Evolutionary conservation across 2,113 vertebrate genomes (phyloP).

Genomic region (Anser brachyrhynchus): DNA sequence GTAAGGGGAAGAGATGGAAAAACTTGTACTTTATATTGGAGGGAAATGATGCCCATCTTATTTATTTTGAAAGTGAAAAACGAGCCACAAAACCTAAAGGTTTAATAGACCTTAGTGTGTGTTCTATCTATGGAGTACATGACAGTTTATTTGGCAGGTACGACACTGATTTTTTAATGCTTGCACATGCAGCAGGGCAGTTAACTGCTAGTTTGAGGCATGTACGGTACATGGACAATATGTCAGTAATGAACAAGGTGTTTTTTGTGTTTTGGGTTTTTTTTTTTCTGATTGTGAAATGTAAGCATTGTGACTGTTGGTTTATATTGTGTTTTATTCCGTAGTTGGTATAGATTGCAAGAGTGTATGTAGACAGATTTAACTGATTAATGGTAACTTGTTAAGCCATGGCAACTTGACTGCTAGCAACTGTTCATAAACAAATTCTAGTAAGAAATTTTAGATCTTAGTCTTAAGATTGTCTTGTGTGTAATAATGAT

Average conservation of each 20-base stretch:
- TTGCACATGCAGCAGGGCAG: neutral
- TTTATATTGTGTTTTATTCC: slow-evolving; percentile 21
- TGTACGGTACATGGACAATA: neutral
- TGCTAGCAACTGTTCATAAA: slow-evolving; percentile 1
- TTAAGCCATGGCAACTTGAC: neutral
- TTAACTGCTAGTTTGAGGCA: neutral
- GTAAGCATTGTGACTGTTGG: neutral
- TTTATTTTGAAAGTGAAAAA: slow-evolving; percentile 99
- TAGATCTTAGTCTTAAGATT: neutral
- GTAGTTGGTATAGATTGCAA: neutral
- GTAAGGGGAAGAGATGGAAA: slow-evolving; percentile 96
- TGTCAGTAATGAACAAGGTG: neutral
- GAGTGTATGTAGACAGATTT: neutral
- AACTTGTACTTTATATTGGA: slow-evolving; percentile 98
- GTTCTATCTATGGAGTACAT: slow-evolving; percentile 95
- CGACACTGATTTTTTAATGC: slow-evolving; percentile 44
- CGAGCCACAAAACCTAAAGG: slow-evolving; percentile 99
- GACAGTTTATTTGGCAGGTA: slow-evolving; percentile 98
- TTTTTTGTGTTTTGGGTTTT: neutral
- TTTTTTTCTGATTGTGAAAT: neutral
- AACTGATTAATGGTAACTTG: neutral
- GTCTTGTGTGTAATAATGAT: neutral
- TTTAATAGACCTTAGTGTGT: slow-evolving; percentile 97
- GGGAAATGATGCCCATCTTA: slow-evolving; percentile 97
- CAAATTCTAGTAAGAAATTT: neutral